Evolutionary conservation across 2,888 invertebrate genomes (phyloP).

Genomic region (Xanthia togata): DNA sequence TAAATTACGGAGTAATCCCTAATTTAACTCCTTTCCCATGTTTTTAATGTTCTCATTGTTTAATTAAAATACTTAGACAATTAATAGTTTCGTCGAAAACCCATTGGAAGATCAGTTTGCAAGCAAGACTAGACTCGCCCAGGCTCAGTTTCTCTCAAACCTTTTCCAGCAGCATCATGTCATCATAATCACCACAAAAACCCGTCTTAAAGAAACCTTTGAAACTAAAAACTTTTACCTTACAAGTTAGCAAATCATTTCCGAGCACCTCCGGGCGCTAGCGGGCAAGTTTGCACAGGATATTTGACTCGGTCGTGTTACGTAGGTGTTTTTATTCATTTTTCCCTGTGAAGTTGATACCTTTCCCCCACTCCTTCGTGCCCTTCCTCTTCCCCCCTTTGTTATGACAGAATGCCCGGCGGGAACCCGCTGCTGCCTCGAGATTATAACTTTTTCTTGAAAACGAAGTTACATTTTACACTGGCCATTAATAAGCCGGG

Average conservation of each 20-base stretch:
- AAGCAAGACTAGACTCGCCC: not conserved
- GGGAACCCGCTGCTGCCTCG: conserved; percentile 65
- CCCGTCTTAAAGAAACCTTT: conserved; percentile 25
- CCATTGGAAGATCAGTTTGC: not conserved
- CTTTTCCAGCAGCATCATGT: conserved; percentile 16
- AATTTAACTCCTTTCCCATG: not conserved
- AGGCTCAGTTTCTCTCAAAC: not conserved
- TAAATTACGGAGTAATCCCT: not conserved
- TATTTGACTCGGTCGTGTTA: conserved; percentile 71
- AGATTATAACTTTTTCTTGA: conserved; percentile 75
- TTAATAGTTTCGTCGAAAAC: not conserved
- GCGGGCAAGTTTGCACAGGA: conserved; percentile 61
- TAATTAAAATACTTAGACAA: not conserved
- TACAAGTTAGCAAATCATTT: conserved; percentile 68
- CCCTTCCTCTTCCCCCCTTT: conserved; percentile 48
- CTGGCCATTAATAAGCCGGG: conserved; percentile 68
- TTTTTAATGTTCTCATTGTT: not conserved
- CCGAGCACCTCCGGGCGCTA: conserved; percentile 22
- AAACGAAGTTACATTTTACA: conserved; percentile 73
- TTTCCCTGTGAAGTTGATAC: conserved; percentile 67
- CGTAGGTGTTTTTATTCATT: conserved; percentile 74
- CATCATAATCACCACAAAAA: conserved; percentile 34
- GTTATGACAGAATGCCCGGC: conserved; percentile 73
- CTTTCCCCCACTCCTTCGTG: conserved; percentile 10
- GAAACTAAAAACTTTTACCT: conserved; percentile 56